Percentiles rank a stretch among this genome's conserved stretches.
These are phyloP conservation scores for Musca vetustissima DNA, from an alignment of 1,140 invertebrate species.

Conservation along the genomic window DNA sequence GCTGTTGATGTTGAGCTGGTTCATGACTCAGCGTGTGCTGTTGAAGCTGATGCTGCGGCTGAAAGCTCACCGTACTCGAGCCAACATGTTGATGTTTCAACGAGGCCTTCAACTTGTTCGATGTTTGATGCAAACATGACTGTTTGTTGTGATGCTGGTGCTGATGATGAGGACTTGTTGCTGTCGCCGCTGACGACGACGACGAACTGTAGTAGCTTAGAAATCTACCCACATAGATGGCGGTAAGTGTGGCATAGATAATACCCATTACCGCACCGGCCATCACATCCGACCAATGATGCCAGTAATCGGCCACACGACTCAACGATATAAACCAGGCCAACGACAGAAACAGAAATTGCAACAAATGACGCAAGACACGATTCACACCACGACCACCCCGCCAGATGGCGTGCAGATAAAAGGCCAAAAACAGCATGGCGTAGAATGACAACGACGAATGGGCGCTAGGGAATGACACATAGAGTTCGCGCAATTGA, in stretches of 20 bases:
- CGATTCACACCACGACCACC: constrained; percentile 42
- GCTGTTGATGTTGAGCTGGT: too few relatives aligned
- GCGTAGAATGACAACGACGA: constrained; percentile 78
- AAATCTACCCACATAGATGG: constrained; percentile 47
- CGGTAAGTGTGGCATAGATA: constrained; percentile 56
- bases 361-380: constrained; percentile 73
- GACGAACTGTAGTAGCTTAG: constrained; percentile 27
- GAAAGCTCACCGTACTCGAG: too few relatives aligned
- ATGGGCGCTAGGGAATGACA: constrained; percentile 82
- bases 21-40: too few relatives aligned
- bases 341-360: constrained; percentile 70
- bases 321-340: constrained; percentile 82
- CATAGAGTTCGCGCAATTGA: constrained; percentile 70
- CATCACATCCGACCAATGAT: constrained; percentile 80
- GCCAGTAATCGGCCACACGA: constrained; percentile 92
- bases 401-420: constrained; percentile 46
- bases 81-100: too few relatives aligned
- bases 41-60: too few relatives aligned
- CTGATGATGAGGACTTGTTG: constrained; percentile 16
- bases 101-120: too few relatives aligned
- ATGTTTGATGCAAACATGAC: too few relatives aligned
- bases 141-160: neutral
- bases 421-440: constrained; percentile 64
- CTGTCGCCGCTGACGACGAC: constrained; percentile 3
- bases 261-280: constrained; percentile 61